Conservation (phyloP, 2,113 vertebrate genomes). For the Origma solitaria region DNA sequence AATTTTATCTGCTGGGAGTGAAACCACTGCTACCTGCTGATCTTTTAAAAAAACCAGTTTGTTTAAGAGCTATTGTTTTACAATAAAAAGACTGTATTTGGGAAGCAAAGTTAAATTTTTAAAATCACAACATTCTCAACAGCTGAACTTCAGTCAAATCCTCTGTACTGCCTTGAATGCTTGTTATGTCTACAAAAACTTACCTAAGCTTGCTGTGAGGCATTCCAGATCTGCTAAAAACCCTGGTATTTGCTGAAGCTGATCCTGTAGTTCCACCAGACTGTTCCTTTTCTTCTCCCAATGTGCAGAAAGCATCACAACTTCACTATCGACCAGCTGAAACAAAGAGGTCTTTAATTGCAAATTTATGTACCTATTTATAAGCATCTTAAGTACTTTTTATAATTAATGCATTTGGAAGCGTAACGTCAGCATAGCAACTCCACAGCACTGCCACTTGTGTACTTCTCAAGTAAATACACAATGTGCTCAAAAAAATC, state of each 20-base stretch:
- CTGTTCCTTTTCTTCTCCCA: slow-evolving; percentile 86
- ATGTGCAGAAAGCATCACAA: slow-evolving; percentile 92
- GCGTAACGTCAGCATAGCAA: background rate
- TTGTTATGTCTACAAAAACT: slow-evolving; percentile 6
- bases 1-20: background rate
- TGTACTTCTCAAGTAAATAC: background rate
- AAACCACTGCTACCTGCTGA: background rate
- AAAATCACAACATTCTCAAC: background rate
- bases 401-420: background rate
- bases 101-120: background rate
- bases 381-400: background rate
- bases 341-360: slow-evolving; percentile 9
- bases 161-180: background rate
- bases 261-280: slow-evolving; percentile 82
- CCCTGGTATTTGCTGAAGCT: slow-evolving; percentile 84
- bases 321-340: slow-evolving; percentile 86
- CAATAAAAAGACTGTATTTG: background rate
- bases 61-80: background rate
- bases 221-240: slow-evolving; percentile 84
- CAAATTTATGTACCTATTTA: background rate
- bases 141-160: background rate
- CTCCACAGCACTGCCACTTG: background rate
- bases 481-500: background rate
- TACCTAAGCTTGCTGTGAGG: slow-evolving; percentile 82
- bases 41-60: background rate